Percentiles rank a stretch among this genome's conserved stretches.
Conservation (phyloP, 2,797 vertebrate species). For the Muscicapa comitata region DNA sequence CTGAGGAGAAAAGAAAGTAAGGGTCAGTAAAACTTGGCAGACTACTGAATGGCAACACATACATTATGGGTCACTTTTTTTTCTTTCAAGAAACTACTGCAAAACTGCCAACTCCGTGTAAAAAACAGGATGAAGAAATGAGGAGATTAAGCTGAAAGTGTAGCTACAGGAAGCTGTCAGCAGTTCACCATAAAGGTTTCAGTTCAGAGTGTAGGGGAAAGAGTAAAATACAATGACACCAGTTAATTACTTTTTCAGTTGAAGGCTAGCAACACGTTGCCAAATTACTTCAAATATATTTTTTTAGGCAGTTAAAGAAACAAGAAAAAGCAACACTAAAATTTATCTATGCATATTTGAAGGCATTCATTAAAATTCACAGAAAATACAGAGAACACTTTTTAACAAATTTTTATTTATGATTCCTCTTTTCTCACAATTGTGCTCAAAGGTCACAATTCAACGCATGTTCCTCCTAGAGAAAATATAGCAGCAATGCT, state of each 20-base stretch:
- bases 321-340: not conserved
- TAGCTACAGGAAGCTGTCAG: not conserved
- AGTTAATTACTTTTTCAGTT: not conserved
- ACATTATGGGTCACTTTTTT: not conserved
- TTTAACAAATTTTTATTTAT: not conserved
- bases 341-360: not conserved
- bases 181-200: not conserved
- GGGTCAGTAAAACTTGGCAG: not conserved
- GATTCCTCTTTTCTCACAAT: not conserved
- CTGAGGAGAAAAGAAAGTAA: not conserved
- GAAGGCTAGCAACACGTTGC: not conserved
- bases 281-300: not conserved
- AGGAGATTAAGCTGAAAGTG: not conserved
- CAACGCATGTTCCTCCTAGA: not conserved
- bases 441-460: not conserved
- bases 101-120: not conserved
- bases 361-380: not conserved
- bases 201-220: not conserved
- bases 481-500: not conserved
- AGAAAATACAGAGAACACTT: not conserved
- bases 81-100: not conserved
- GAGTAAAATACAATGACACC: not conserved
- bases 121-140: not conserved
- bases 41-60: not conserved
- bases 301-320: not conserved